These are phyloP conservation scores for Cyprinodon diabolis DNA, from an alignment of 2,797 vertebrate genomes.

Conservation along the genomic window DNA sequence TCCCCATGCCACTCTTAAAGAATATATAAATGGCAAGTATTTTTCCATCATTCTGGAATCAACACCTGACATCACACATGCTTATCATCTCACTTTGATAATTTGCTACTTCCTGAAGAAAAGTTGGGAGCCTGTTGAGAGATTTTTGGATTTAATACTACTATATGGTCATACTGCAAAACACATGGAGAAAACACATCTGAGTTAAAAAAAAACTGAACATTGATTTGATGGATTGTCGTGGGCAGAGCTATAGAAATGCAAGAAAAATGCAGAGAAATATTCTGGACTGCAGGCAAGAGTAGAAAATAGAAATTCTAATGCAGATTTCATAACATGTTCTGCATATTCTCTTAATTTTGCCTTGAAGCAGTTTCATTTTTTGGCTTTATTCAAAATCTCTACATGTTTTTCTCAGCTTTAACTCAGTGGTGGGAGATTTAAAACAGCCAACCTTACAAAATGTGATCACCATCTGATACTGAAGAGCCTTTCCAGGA, in stretches of 20 bases:
- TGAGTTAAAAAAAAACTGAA: conserved; percentile 16
- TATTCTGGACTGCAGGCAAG: conserved; percentile 15
- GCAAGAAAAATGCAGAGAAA: conserved; percentile 3
- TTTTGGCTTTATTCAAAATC: conserved; percentile 27
- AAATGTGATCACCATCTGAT: neutral
- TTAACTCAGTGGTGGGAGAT: conserved; percentile 10
- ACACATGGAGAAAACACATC: conserved; percentile 11
- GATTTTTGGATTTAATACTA: neutral
- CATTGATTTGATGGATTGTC: conserved; percentile 7
- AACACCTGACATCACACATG: conserved; percentile 7
- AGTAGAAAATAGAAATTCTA: conserved; percentile 11
- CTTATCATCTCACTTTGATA: neutral
- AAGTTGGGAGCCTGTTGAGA: too few species aligned
- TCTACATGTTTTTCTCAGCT: conserved; percentile 16
- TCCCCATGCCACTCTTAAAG: conserved; percentile 5
- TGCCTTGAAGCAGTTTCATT: conserved; percentile 23
- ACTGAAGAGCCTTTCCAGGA: conserved; percentile 5
- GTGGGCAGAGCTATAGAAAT: conserved; percentile 2
- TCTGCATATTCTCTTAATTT: conserved; percentile 26
- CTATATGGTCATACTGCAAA: conserved; percentile 10
- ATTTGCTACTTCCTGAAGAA: too few species aligned
- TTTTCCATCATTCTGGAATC: conserved; percentile 6
- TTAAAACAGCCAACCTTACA: neutral
- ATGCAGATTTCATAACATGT: conserved; percentile 22
- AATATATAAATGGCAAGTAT: conserved; percentile 12